Evolutionary conservation across 2,113 vertebrate species (phyloP).

Genomic region (Prunella himalayana): DNA sequence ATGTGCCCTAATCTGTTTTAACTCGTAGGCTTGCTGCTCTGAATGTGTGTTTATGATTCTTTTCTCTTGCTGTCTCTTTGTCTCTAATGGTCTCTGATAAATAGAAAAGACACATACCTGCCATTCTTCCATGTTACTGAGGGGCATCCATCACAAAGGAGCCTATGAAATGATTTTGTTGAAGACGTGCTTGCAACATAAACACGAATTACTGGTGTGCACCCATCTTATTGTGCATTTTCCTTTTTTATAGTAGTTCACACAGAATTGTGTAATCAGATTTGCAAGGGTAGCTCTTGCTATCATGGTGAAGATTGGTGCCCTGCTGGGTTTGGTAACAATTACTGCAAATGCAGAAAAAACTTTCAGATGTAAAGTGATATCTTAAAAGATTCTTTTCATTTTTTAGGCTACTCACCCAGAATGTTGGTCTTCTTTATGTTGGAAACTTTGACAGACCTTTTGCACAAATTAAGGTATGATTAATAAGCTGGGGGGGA

Average conservation of each 20-base stretch:
- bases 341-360: neutral
- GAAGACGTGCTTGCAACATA: neutral
- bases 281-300: conserved; percentile 11
- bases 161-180: neutral
- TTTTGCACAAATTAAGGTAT: conserved; percentile 97
- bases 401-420: conserved; percentile 85
- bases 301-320: neutral
- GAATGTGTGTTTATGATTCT: neutral
- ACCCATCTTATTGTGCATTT: neutral
- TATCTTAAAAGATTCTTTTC: conserved; percentile 55
- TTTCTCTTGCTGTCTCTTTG: neutral
- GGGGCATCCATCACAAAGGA: neutral
- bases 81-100: neutral
- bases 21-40: neutral
- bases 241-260: neutral
- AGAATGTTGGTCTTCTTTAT: conserved; percentile 93
- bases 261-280: neutral
- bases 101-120: neutral
- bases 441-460: conserved; percentile 94
- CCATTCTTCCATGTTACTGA: neutral
- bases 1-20: neutral
- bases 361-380: neutral
- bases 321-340: neutral
- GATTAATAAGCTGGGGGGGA: conserved; percentile 38
- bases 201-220: neutral